These are phyloP conservation scores for Phalacrocorax pelagicus DNA, from an alignment of 2,113 vertebrate genomes.

Conservation along the genomic window DNA sequence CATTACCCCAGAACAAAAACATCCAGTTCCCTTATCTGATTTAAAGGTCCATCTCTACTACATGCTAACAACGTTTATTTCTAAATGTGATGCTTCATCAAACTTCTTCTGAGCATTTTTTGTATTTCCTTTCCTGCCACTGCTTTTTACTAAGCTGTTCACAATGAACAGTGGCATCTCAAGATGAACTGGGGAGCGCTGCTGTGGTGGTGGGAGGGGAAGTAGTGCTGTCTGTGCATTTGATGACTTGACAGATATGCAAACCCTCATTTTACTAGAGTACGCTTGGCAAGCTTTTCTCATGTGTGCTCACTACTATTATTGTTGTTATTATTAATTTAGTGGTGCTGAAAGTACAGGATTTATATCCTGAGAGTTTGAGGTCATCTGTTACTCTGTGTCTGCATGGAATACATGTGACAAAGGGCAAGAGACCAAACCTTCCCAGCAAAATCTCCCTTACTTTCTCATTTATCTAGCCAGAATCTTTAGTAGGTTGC, in stretches of 20 bases:
- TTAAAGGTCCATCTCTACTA: constrained; percentile 13
- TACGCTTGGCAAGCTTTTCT: not conserved
- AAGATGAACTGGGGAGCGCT: not conserved
- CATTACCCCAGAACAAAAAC: constrained; percentile 31
- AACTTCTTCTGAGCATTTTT: not conserved
- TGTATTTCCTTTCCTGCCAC: not conserved
- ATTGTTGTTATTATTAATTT: not conserved
- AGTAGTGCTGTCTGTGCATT: not conserved
- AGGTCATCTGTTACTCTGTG: not conserved
- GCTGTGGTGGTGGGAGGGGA: fast-evolving
- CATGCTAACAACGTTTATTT: constrained; percentile 12
- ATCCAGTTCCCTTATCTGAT: constrained; percentile 16
- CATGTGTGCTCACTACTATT: not conserved
- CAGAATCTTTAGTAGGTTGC: not conserved
- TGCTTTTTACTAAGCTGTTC: not conserved
- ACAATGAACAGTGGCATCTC: not conserved
- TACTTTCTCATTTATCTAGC: not conserved
- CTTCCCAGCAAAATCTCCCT: not conserved
- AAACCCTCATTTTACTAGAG: not conserved
- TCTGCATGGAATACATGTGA: not conserved
- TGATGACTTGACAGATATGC: not conserved
- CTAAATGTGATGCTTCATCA: not conserved
- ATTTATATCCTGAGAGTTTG: not conserved
- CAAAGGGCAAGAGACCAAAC: not conserved
- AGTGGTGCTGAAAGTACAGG: not conserved